These are phyloP conservation scores for Halcyon leucocephala DNA, from an alignment of 2,797 vertebrate genomes.

Conservation along the genomic window DNA sequence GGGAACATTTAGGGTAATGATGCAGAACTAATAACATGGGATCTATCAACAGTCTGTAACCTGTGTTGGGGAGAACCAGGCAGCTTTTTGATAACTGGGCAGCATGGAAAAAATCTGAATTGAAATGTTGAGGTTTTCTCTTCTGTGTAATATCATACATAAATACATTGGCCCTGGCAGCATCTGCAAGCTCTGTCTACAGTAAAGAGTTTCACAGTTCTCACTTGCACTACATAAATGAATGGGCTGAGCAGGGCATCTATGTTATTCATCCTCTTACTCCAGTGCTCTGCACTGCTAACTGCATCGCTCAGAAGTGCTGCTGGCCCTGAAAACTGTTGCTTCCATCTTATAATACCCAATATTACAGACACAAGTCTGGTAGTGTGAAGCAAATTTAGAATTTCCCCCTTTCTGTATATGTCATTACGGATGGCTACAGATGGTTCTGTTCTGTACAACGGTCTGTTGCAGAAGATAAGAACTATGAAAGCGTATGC, in stretches of 20 bases:
- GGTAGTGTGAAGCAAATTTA: slow-evolving; percentile 4
- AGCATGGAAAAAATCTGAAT: background rate
- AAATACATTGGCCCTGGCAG: background rate
- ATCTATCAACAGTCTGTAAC: background rate
- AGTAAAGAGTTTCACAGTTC: background rate
- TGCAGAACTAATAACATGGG: background rate
- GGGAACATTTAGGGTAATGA: background rate
- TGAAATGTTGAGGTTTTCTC: background rate
- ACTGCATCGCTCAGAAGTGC: background rate
- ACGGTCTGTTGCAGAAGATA: background rate
- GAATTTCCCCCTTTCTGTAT: background rate
- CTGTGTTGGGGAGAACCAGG: background rate
- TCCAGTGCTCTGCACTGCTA: background rate
- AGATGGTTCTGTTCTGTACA: slow-evolving; percentile 24
- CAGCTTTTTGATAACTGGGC: background rate
- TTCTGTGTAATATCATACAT: background rate
- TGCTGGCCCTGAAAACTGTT: background rate
- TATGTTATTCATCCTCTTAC: background rate
- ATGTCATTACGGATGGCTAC: background rate
- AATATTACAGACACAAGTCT: background rate
- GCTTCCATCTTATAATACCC: background rate
- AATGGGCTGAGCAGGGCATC: background rate
- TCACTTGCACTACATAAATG: background rate
- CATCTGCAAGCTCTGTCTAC: background rate
- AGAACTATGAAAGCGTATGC: background rate